Conservation (phyloP, 1,140 invertebrate genomes). For the Copidosoma floridanum region DNA sequence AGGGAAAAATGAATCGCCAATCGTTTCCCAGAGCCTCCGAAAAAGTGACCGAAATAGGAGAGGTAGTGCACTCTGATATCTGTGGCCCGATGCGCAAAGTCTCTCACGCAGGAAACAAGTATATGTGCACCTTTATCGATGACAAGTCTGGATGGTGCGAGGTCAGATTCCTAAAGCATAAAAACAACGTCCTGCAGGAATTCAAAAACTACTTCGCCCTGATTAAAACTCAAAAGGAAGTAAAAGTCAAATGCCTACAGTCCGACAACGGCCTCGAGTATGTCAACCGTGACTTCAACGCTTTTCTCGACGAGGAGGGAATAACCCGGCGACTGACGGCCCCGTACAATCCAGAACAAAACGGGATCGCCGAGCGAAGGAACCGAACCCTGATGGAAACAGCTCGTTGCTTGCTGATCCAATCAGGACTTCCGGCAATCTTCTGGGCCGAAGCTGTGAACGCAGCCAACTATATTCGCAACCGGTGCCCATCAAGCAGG, state of each 20-base stretch:
- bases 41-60: slow-evolving; percentile 17
- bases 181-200: slow-evolving; percentile 43
- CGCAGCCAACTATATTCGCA: neutral
- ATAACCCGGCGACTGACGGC: slow-evolving; percentile 40
- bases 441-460: neutral
- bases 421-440: neutral
- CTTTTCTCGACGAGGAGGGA: slow-evolving; percentile 36
- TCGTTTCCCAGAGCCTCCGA: slow-evolving; percentile 30
- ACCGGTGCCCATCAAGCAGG: neutral
- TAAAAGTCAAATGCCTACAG: slow-evolving; percentile 37
- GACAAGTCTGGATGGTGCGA: slow-evolving; percentile 47
- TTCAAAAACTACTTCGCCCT: no score
- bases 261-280: slow-evolving; percentile 54
- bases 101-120: slow-evolving; percentile 43
- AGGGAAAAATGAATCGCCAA: slow-evolving; percentile 34
- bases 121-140: slow-evolving; percentile 53
- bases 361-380: slow-evolving; percentile 42
- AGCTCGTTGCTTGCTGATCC: neutral
- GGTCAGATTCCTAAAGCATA: slow-evolving; percentile 49
- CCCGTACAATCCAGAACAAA: slow-evolving; percentile 42
- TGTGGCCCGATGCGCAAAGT: slow-evolving; percentile 49
- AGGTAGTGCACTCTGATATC: slow-evolving; percentile 48
- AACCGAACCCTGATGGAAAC: neutral
- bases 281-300: slow-evolving; percentile 38
- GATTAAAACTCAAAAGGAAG: slow-evolving; percentile 42